Percentiles rank a stretch among this genome's conserved stretches.
These are phyloP conservation scores for Acrobasis repandana DNA, from an alignment of 2,888 invertebrate genomes.

Conservation along the genomic window DNA sequence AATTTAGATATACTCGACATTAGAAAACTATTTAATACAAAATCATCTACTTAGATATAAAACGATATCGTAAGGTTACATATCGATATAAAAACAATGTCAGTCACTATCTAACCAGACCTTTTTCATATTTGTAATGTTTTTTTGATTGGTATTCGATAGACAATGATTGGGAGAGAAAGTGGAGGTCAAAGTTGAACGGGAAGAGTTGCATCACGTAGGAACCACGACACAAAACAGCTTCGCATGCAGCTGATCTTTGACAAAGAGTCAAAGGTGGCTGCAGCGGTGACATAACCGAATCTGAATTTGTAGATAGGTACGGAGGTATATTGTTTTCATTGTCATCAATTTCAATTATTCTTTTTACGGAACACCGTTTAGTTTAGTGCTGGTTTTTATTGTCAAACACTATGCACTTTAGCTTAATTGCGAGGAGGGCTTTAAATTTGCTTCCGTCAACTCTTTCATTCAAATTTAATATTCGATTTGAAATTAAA, in stretches of 20 bases:
- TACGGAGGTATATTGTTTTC: neutral
- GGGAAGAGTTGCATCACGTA: constrained; percentile 29
- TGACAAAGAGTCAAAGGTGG: constrained; percentile 11
- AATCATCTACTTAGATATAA: no score
- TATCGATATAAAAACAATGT: neutral
- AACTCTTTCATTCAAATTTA: no score
- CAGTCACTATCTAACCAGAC: neutral
- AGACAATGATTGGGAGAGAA: constrained; percentile 32
- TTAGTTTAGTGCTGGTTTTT: no score
- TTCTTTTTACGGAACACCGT: no score
- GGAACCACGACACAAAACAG: constrained; percentile 10
- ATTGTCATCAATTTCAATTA: neutral
- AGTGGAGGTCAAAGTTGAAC: constrained; percentile 32
- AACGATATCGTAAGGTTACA: no score
- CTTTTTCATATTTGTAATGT: neutral
- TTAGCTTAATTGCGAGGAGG: no score
- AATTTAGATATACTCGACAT: no score
- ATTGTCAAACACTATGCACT: no score
- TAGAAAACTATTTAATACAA: no score
- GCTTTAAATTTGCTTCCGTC: no score
- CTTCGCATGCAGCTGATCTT: constrained; percentile 21
- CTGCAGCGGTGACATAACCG: constrained; percentile 10
- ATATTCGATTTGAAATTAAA: no score
- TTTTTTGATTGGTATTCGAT: constrained; percentile 20
- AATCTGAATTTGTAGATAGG: neutral